A percentile compares a stretch with the other conserved stretches of the same genome.
Evolutionary conservation across 2,113 vertebrate species (phyloP).

Genomic region (Hoplias malabaricus): DNA sequence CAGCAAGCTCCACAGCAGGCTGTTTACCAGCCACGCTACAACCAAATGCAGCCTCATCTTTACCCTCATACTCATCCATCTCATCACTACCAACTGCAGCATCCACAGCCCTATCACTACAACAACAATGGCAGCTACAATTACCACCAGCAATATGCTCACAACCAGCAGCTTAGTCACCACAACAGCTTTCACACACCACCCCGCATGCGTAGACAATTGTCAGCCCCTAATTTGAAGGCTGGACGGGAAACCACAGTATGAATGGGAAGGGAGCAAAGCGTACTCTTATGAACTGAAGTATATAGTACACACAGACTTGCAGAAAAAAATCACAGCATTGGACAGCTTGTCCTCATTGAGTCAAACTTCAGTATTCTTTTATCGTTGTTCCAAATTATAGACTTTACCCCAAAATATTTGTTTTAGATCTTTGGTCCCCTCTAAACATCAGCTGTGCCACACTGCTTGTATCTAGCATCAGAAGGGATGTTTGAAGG

Average conservation of each 20-base stretch:
- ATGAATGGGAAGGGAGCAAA: slow-evolving; percentile 62
- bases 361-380: slow-evolving; percentile 46
- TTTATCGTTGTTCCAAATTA: slow-evolving; percentile 67
- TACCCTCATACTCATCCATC: slow-evolving; percentile 63
- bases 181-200: slow-evolving; percentile 81
- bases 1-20: slow-evolving; percentile 66
- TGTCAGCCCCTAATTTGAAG: slow-evolving; percentile 95
- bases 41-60: slow-evolving; percentile 57
- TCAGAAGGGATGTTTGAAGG: not conserved
- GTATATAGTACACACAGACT: slow-evolving; percentile 55
- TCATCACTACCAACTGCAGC: slow-evolving; percentile 61
- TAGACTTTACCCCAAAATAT: slow-evolving; percentile 54
- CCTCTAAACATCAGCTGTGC: slow-evolving; percentile 6
- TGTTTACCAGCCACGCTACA: slow-evolving; percentile 76
- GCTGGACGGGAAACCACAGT: slow-evolving; percentile 89
- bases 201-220: slow-evolving; percentile 91
- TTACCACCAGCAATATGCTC: slow-evolving; percentile 67
- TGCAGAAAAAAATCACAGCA: slow-evolving; percentile 45
- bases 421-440: not conserved
- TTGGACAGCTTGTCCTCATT: slow-evolving; percentile 51
- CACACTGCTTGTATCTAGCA: slow-evolving; percentile 10
- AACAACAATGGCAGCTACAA: slow-evolving; percentile 60
- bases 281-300: slow-evolving; percentile 50
- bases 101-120: slow-evolving; percentile 71
- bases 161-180: slow-evolving; percentile 70